Evolutionary conservation across 2,797 vertebrate genomes (phyloP).

Genomic region (Sebastes hubbsi): DNA sequence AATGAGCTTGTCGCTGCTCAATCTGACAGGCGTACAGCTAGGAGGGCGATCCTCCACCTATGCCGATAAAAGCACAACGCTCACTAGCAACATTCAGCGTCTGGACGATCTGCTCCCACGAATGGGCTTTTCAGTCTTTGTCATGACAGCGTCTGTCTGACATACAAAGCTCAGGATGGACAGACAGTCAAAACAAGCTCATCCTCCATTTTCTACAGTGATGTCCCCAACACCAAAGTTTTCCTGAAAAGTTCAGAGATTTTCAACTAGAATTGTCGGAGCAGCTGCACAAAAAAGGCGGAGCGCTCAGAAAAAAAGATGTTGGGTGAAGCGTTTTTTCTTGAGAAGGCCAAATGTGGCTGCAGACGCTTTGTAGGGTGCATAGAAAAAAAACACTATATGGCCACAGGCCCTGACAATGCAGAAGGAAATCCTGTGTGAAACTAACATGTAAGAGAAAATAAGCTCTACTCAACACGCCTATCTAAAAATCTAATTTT

Average conservation of each 20-base stretch:
- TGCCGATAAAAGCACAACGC: neutral
- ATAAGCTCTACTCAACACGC: neutral
- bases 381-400: fast-evolving
- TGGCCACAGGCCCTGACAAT: neutral
- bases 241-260: neutral
- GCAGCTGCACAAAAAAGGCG: too few relatives aligned
- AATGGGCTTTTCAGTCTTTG: neutral
- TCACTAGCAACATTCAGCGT: neutral
- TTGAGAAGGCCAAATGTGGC: too few relatives aligned
- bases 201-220: neutral
- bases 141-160: neutral
- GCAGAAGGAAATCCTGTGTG: neutral
- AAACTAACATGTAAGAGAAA: neutral
- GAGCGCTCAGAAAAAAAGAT: neutral
- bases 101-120: neutral
- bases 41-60: neutral
- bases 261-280: neutral
- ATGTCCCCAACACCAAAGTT: neutral
- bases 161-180: neutral
- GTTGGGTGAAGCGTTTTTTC: too few relatives aligned
- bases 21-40: neutral
- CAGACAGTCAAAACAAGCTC: neutral
- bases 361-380: fast-evolving
- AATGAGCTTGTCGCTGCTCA: neutral
- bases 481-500: too few relatives aligned